phyloP scores from a whole-genome alignment of 2,113 vertebrate species.

The Toxotes jaculatrix region DNA sequence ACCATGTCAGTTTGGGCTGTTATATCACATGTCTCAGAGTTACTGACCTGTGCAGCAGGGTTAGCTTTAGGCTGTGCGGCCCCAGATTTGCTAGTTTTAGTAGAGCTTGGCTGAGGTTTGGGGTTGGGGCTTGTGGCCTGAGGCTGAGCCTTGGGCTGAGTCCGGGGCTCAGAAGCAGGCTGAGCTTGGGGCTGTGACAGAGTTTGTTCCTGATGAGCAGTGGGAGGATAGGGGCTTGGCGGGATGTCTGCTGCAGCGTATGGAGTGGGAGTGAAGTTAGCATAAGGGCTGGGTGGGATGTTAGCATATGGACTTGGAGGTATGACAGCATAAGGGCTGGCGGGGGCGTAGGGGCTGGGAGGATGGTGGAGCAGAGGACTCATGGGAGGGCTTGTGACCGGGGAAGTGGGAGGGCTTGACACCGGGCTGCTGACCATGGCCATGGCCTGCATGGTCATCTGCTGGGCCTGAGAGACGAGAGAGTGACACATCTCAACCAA shows the following conservation, averaged over 20 bases:
- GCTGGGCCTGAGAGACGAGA: slow-evolving; percentile 84
- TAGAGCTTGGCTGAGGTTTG: slow-evolving; percentile 22
- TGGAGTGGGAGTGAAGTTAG: slow-evolving; percentile 71
- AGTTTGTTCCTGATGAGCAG: slow-evolving; percentile 35
- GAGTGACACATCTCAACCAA: slow-evolving; percentile 1
- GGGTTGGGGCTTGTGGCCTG: neutral
- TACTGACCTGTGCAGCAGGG: slow-evolving; percentile 68
- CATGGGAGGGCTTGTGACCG: slow-evolving; percentile 70
- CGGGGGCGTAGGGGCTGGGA: slow-evolving; percentile 65
- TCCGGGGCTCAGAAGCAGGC: slow-evolving; percentile 4
- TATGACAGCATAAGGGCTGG: slow-evolving; percentile 69
- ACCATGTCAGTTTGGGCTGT: slow-evolving; percentile 11
- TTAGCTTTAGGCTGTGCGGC: slow-evolving; percentile 27
- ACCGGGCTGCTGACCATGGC: slow-evolving; percentile 79
- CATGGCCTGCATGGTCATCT: slow-evolving; percentile 90
- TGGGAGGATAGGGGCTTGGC: slow-evolving; percentile 51
- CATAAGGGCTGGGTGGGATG: slow-evolving; percentile 77
- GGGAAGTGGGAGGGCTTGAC: slow-evolving; percentile 74
- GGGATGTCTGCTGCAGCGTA: slow-evolving; percentile 48
- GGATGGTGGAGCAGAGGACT: slow-evolving; percentile 74
- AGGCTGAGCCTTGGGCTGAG: slow-evolving; percentile 2
- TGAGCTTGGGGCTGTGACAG: slow-evolving; percentile 25
- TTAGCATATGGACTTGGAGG: slow-evolving; percentile 78
- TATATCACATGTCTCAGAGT: slow-evolving; percentile 39
- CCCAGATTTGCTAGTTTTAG: slow-evolving; percentile 28